Evolutionary conservation across 2,888 invertebrate species (phyloP).

Genomic region (Ametastegia equiseti): DNA sequence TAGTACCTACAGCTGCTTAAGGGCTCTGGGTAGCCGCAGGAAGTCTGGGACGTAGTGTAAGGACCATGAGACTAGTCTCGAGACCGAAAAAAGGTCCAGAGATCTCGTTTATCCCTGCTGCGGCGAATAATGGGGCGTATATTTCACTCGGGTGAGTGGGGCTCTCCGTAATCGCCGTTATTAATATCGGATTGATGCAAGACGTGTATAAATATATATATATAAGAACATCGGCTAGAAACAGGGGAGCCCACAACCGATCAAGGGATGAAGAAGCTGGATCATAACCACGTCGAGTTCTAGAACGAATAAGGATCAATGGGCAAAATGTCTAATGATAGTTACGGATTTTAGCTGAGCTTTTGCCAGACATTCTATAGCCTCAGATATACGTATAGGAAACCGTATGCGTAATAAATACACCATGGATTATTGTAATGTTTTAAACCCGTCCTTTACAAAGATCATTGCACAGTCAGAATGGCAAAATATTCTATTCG

Average conservation of each 20-base stretch:
- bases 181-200: conserved; percentile 70
- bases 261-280: not conserved
- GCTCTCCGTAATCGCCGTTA: conserved; percentile 65
- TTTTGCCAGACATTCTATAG: conserved; percentile 7
- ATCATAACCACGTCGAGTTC: too few species aligned
- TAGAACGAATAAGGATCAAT: too few species aligned
- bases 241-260: not conserved
- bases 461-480: not conserved
- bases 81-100: conserved; percentile 31
- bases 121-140: conserved; percentile 59
- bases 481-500: conserved; percentile 13
- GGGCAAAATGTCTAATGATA: conserved; percentile 62
- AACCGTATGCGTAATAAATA: not conserved
- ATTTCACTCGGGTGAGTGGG: conserved; percentile 56
- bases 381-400: too few species aligned
- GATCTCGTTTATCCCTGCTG: conserved; percentile 59
- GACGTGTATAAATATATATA: conserved; percentile 39
- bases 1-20: conserved; percentile 46
- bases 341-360: conserved; percentile 60
- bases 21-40: conserved; percentile 48
- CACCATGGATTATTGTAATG: conserved; percentile 54
- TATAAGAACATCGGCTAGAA: not conserved
- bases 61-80: not conserved
- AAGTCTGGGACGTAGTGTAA: not conserved
- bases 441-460: conserved; percentile 54